phyloP scores from a whole-genome alignment of 2,113 vertebrate genomes.

The Lasiurus borealis region DNA sequence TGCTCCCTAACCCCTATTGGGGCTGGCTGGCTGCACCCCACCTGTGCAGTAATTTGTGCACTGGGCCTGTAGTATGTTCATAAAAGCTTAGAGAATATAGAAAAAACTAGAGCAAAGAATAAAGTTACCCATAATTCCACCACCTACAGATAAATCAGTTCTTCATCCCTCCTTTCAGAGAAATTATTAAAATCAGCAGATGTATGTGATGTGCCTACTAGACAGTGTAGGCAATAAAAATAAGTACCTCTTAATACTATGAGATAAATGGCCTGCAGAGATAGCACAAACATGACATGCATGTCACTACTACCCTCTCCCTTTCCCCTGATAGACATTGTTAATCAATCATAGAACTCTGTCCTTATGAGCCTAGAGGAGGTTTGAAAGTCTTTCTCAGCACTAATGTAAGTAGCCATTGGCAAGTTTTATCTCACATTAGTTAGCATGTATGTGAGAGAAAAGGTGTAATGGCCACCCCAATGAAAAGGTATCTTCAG shows the following conservation, averaged over 20 bases:
- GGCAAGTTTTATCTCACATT: not conserved
- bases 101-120: constrained; percentile 6
- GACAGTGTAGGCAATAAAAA: constrained; percentile 4
- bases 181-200: constrained; percentile 1
- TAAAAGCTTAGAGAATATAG: not conserved
- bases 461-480: not conserved
- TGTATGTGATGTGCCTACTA: not conserved
- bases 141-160: not conserved
- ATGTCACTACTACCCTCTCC: not conserved
- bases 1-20: too few species aligned
- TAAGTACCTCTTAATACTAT: not conserved
- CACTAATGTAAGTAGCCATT: not conserved
- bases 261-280: not conserved
- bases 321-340: not conserved
- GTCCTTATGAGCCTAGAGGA: constrained; percentile 3
- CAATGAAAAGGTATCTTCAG: too few species aligned
- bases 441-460: not conserved
- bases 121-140: constrained; percentile 12
- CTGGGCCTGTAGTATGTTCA: not conserved
- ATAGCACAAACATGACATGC: not conserved
- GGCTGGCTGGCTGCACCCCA: too few species aligned
- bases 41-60: too few species aligned
- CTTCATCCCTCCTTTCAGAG: not conserved
- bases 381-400: constrained; percentile 27
- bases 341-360: constrained; percentile 45